Conservation (phyloP, 2,888 invertebrate species). For the Willowsia nigromaculata region DNA sequence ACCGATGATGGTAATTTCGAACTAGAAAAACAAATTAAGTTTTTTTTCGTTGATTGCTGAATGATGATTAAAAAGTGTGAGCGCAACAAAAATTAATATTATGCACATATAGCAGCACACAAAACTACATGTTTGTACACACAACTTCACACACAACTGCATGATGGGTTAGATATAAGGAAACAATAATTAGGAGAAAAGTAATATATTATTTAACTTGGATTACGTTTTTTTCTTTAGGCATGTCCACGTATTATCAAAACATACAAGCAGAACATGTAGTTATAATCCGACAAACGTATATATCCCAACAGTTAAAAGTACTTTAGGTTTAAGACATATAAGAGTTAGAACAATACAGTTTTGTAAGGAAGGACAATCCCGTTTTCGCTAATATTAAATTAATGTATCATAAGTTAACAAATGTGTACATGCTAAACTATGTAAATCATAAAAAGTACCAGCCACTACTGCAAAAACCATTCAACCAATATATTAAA, state of each 20-base stretch:
- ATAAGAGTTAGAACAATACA: background rate
- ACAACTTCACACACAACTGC: background rate
- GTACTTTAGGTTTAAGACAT: background rate
- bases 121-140: background rate
- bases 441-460: constrained; percentile 3
- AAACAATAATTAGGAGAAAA: background rate
- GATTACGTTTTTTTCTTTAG: background rate
- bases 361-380: constrained; percentile 33
- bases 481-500: constrained; percentile 7
- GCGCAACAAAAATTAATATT: background rate
- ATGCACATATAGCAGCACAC: constrained; percentile 10
- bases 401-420: background rate
- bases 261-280: background rate
- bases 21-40: constrained; percentile 23
- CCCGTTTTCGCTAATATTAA: constrained; percentile 15
- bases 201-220: background rate
- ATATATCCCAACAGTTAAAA: no score
- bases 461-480: constrained; percentile 32
- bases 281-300: no score
- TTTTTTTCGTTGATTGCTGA: constrained; percentile 27
- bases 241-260: background rate
- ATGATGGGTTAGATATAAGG: constrained; percentile 1
- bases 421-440: background rate
- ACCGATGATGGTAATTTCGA: constrained; percentile 22
- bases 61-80: constrained; percentile 6